Base-by-base conservation (phyloP, 2,888 invertebrate species). In the Scotopteryx bipunctaria region DNA sequence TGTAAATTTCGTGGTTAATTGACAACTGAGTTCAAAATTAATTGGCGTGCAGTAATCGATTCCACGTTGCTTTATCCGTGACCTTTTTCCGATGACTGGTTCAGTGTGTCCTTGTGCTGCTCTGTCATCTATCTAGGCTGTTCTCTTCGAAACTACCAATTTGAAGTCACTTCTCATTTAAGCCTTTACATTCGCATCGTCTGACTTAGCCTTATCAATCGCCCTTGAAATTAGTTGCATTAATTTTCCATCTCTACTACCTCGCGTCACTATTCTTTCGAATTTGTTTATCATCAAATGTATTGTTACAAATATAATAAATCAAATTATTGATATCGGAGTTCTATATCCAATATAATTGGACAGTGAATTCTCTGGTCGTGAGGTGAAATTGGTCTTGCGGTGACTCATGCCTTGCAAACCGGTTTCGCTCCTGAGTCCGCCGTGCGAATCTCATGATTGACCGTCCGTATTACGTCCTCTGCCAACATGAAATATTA, bases 381-480 rank as follows among this genome's bases (percentile, higher is more conserved):
- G 64, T 66, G 66, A 65, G 58, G 66, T 49, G 65, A 67, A 71
- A 76, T 78, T 69, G 58, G 63, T 54, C 60, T 49, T 55, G 58
- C 55, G 56, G 57, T 76, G 76, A 75, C 49, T 76, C 77, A 76
- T 61, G 31, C 23, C 23, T 48, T 60, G 59, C 58, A 56, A 59
- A 43, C 42, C 59, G 59, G 54, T 52, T 44, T 23, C 13, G 35
- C 37, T 37, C 17, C 31, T 21, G 33, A n/a, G 43, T 32, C 31
- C 29, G 40, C 44, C 41, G 41, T 53, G 56, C 53, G 56, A 59
- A 53, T 55, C 50, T 47, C 14, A 38, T 54, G 47, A 50, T 53
- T 53, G 47, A 45, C 44, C 46, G 47, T 31, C 14, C 21, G 29
- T 21, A 17, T 41, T 27, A 3, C 21, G 5, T 27, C 27, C 35